Evolutionary conservation across 2,888 invertebrate species (phyloP), one percentile per base, ranked within the genome.

Genomic region (Ormyrus labotus): DNA sequence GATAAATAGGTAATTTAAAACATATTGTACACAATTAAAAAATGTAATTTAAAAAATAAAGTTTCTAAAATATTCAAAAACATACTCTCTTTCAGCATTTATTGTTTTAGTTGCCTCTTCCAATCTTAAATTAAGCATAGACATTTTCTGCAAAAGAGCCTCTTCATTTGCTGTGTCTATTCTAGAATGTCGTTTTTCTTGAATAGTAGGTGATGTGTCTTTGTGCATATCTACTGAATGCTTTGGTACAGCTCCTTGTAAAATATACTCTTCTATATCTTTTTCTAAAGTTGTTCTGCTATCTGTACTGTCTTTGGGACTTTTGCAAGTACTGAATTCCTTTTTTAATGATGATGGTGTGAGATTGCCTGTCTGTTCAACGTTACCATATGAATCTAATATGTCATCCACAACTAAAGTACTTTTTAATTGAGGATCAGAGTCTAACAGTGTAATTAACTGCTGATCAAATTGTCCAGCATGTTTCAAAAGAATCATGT

Each of bases 81-180:
- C 94, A 92, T 91, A 96, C 96, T 95, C 95, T 92, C 94, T 92
- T 91, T 96, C 96, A 19, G 92, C 93, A 85, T 93, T 93, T 69
- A 96, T 92, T 0, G 94, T 94, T 90, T 95, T 95, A 11, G 94
- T 94, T 3, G 95, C 94, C 88, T 96, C 96, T 80, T 96, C 95
- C 51, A 96, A 88, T 84, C 94, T 92, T 80, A 94, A 89, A 87
- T 95, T 94, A 63, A 95, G 87, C 93, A 94, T 93, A 1, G 94
- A 93, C 86, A 94, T 91, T 88, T 94, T 94, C 84, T 94, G 93
- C 79, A 93, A 87, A 58, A 93, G 88, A 86, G 93, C 92, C 82
- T 94, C 94, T 81, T 94, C 93, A 82, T 93, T 93, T 64, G 91
- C 92, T 57, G 92, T 92, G 81, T 93, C 93, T 84, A 92, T 91